phyloP scores from a whole-genome alignment of 2,797 vertebrate species.

The Podargus strigoides region DNA sequence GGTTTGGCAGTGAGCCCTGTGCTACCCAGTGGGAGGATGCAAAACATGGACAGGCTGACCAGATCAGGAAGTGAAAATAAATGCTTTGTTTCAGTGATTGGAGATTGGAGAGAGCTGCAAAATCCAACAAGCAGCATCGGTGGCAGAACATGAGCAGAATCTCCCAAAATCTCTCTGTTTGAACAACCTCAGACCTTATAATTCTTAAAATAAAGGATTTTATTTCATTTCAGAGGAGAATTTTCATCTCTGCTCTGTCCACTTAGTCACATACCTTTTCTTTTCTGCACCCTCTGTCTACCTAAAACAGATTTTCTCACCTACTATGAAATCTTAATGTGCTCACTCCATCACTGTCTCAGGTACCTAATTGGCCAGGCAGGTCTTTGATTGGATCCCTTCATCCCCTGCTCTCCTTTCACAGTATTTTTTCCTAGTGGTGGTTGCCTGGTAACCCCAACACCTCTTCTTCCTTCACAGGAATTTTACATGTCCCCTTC shows the following conservation, averaged over 20 bases:
- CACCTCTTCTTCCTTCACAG: conserved; percentile 8
- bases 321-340: background rate
- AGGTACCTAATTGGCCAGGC: background rate
- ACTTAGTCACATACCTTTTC: background rate
- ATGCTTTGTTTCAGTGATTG: background rate
- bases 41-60: background rate
- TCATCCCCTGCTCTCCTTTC: background rate
- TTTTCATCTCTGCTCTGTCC: background rate
- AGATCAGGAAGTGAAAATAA: conserved; percentile 15
- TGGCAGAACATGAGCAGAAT: background rate
- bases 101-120: background rate
- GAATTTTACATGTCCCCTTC: background rate
- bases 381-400: background rate
- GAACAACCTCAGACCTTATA: background rate
- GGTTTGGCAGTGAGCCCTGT: background rate
- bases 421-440: background rate
- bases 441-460: conserved; percentile 60
- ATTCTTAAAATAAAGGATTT: background rate
- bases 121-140: background rate
- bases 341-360: background rate
- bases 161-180: background rate
- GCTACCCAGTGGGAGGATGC: background rate
- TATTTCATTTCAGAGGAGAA: background rate
- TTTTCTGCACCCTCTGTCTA: background rate
- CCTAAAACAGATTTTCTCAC: background rate